phyloP scores from a whole-genome alignment of 2,888 invertebrate species.

The Ptilodon capucinus region DNA sequence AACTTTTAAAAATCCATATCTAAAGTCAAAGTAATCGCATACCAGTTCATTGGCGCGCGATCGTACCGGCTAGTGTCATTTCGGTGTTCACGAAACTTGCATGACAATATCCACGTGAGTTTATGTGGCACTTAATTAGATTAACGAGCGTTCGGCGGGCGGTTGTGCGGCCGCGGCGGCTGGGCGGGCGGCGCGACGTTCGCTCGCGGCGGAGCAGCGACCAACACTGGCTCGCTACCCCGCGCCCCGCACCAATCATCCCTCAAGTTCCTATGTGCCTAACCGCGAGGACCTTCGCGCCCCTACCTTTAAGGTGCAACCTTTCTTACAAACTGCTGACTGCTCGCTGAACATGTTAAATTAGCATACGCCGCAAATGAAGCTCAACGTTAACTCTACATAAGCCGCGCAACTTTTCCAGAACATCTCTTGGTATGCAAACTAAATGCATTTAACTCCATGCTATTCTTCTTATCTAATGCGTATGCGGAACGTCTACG shows the following conservation, averaged over 20 bases:
- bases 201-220: slow-evolving; percentile 68
- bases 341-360: slow-evolving; percentile 58
- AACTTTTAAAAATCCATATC: slow-evolving; percentile 34
- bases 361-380: slow-evolving; percentile 73
- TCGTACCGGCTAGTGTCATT: slow-evolving; percentile 46
- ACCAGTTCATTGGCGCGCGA: slow-evolving; percentile 54
- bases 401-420: slow-evolving; percentile 36
- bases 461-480: slow-evolving; percentile 22
- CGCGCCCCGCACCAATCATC: slow-evolving; percentile 59
- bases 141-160: slow-evolving; percentile 55
- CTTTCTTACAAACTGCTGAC: slow-evolving; percentile 62
- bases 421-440: slow-evolving; percentile 31
- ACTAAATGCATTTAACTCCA: slow-evolving; percentile 29
- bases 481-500: slow-evolving; percentile 8
- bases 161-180: slow-evolving; percentile 27
- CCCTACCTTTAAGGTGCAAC: slow-evolving; percentile 62
- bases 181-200: slow-evolving; percentile 51
- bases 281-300: slow-evolving; percentile 51
- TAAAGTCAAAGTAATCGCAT: slow-evolving; percentile 47
- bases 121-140: slow-evolving; percentile 74
- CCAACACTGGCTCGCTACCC: slow-evolving; percentile 66
- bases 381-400: slow-evolving; percentile 52
- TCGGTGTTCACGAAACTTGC: slow-evolving; percentile 49
- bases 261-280: slow-evolving; percentile 42
- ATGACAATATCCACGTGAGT: slow-evolving; percentile 61